Evolutionary conservation across 1,140 invertebrate species (phyloP).

Genomic region (Bombus terrestris): DNA sequence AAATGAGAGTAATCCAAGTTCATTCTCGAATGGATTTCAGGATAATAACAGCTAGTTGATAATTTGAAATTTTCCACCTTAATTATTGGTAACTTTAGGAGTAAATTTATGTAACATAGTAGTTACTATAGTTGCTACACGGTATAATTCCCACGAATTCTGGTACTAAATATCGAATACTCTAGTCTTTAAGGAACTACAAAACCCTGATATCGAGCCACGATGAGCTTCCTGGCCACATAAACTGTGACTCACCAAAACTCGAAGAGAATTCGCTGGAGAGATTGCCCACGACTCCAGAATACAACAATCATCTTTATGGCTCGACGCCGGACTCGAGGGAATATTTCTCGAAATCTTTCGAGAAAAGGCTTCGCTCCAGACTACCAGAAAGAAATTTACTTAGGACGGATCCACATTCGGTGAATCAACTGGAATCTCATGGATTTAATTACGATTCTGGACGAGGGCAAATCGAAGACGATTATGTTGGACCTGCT

Average conservation of each 20-base stretch:
- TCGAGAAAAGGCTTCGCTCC: slow-evolving; percentile 15
- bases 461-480: slow-evolving; percentile 43
- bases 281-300: slow-evolving; percentile 21
- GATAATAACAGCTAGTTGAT: too few relatives aligned
- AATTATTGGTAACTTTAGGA: too few relatives aligned
- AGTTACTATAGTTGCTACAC: too few relatives aligned
- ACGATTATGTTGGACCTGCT: slow-evolving; percentile 76
- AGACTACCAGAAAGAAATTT: slow-evolving; percentile 18
- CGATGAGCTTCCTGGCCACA: slow-evolving; percentile 49
- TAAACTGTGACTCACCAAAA: slow-evolving; percentile 50
- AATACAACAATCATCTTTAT: slow-evolving; percentile 45
- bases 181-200: slow-evolving; percentile 46
- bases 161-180: not conserved
- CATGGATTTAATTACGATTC: slow-evolving; percentile 54
- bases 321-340: slow-evolving; percentile 55
- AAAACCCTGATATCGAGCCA: slow-evolving; percentile 36
- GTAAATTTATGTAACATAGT: too few relatives aligned
- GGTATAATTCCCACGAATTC: too few relatives aligned
- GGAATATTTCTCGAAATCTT: slow-evolving; percentile 20
- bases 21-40: not conserved
- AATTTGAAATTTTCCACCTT: too few relatives aligned
- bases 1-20: not conserved
- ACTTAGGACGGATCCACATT: slow-evolving; percentile 36
- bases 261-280: slow-evolving; percentile 34
- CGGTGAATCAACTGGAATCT: slow-evolving; percentile 53